Evolutionary conservation across 2,113 vertebrate genomes (phyloP), one percentile per base, ranked within the genome.

Genomic region (Mormoops blainvillei): DNA sequence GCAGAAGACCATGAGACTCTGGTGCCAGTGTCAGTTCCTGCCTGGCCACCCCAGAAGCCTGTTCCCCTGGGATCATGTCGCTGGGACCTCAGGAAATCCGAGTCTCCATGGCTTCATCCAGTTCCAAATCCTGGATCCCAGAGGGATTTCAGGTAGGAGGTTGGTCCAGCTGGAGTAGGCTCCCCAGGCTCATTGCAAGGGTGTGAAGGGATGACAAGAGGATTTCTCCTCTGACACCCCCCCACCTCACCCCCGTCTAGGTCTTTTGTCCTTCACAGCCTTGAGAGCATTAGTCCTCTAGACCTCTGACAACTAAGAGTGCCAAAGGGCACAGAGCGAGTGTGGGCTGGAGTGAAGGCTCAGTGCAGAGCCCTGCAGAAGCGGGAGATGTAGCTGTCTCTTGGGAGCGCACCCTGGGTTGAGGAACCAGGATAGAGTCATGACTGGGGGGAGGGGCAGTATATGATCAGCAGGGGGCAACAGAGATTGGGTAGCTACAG

Each of bases 31-130:
- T 80, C 38, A 81, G 54, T 26, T 28, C 43, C 63, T 63, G 31
- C 58, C 63, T 0, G 3, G 65, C 52, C 74, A 45, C 48, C 26
- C 65, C 50, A 45, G 77, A 33, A 85, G 12, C 76, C 86, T 56
- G 31, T 90, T 90, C 87, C 83, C 45, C 77, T 94, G 67, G 84
- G 86, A 54, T 70, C 24, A 7, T 28, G 2, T 56, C 12, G 4
- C 48, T 0, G 16, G 31, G 88, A 63, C 43, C 33, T 36, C 7
- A 31, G 77, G 73, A 89, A 68, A 73, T 52, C 70, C 38, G 28
- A 2, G 18, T 50, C 0, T 0, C 20, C 14, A 7, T 11, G 28
- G 52, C 61, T 54, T 38, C 0, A 0, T 74, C 92, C 0, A 0
- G 36, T 74, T 95, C 19, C 67, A 71, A 61, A 73, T 61, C n/a